Evolutionary conservation across 2,113 vertebrate genomes (phyloP).

Genomic region (Galemys pyrenaicus): DNA sequence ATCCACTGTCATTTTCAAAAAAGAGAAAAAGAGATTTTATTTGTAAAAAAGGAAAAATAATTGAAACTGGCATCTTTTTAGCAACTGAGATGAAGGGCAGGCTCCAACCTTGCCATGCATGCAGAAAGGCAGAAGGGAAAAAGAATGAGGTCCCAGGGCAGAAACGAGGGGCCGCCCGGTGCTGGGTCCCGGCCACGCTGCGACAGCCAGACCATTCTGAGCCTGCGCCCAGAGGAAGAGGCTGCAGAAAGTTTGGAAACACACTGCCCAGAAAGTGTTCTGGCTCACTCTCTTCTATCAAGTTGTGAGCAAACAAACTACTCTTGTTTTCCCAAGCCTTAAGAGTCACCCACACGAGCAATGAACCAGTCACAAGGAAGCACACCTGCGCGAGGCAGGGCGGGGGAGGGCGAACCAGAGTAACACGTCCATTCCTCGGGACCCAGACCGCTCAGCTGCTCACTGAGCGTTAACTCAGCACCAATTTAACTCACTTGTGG

Average conservation of each 20-base stretch:
- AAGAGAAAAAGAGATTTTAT: not conserved
- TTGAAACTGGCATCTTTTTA: not conserved
- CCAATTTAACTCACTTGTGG: too few species aligned
- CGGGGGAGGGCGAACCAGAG: not conserved
- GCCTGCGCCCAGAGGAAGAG: not conserved
- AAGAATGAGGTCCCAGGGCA: too few species aligned
- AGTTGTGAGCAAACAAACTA: not conserved
- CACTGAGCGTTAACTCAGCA: not conserved
- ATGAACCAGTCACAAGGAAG: not conserved
- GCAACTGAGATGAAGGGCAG: not conserved
- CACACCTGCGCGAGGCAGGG: not conserved
- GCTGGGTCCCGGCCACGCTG: not conserved
- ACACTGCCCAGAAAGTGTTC: not conserved
- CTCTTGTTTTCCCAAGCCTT: not conserved
- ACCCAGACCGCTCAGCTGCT: not conserved
- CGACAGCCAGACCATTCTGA: not conserved
- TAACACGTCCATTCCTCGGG: not conserved
- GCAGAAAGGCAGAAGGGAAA: constrained; percentile 22
- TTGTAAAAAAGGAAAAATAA: constrained; percentile 27
- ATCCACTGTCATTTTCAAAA: constrained; percentile 87
- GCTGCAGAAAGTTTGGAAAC: not conserved
- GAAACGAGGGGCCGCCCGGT: not conserved
- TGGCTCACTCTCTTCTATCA: not conserved
- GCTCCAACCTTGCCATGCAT: not conserved
- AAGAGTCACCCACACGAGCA: not conserved